A percentile compares a stretch with the other conserved stretches of the same genome.
phyloP scores from a whole-genome alignment of 2,888 invertebrate species.

The Netelia melanura region DNA sequence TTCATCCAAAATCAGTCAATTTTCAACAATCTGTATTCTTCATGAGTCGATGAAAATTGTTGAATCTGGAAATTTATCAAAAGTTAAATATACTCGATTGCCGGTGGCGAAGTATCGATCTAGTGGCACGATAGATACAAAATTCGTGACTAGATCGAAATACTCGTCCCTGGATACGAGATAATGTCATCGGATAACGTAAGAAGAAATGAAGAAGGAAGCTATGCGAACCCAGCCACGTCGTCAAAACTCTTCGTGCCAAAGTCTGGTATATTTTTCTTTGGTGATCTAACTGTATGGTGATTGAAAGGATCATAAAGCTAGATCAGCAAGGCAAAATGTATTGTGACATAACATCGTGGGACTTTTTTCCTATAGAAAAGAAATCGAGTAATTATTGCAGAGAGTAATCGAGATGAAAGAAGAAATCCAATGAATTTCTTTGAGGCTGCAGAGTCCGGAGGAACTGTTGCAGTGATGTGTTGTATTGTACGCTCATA shows the following conservation, averaged over 20 bases:
- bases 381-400: not conserved
- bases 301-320: slow-evolving; percentile 83
- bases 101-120: slow-evolving; percentile 80
- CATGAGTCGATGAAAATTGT: not conserved
- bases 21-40: slow-evolving; percentile 40
- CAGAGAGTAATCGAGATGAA: not conserved
- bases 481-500: slow-evolving; percentile 79
- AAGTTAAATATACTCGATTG: slow-evolving; percentile 64
- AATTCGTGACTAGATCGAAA: slow-evolving; percentile 85
- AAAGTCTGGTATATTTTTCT: slow-evolving; percentile 83
- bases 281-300: slow-evolving; percentile 87
- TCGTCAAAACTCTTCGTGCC: slow-evolving; percentile 5
- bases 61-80: slow-evolving; percentile 4
- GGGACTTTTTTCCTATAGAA: slow-evolving; percentile 40
- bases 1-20: slow-evolving; percentile 80
- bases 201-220: slow-evolving; percentile 60
- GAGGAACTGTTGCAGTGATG: slow-evolving; percentile 83
- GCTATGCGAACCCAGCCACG: not conserved
- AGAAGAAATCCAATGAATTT: not conserved
- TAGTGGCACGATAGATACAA: slow-evolving; percentile 78
- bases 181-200: slow-evolving; percentile 49
- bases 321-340: slow-evolving; percentile 84
- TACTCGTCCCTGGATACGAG: slow-evolving; percentile 82
- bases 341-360: slow-evolving; percentile 74
- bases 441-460: slow-evolving; percentile 74